Evolutionary conservation across 2,888 invertebrate genomes (phyloP).

Genomic region (Ochropleura leucogaster): DNA sequence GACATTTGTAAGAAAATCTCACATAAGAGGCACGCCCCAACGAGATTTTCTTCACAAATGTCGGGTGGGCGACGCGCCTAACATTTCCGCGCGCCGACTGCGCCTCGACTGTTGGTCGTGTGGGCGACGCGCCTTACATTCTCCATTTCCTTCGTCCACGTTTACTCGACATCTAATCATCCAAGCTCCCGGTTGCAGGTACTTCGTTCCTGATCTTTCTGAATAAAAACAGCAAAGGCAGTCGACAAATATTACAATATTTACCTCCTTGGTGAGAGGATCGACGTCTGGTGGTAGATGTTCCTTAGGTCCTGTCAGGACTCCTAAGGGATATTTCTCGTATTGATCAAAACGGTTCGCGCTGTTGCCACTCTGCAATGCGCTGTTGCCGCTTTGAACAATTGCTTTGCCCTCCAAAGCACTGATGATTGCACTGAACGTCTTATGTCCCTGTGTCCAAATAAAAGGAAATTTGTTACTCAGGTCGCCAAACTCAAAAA

Average conservation of each 20-base stretch:
- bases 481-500: neutral
- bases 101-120: too few relatives aligned
- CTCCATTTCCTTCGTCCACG: neutral
- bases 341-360: constrained; percentile 93
- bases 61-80: too few relatives aligned
- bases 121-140: too few relatives aligned
- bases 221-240: neutral
- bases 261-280: constrained; percentile 96
- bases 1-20: too few relatives aligned
- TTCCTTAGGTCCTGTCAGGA: constrained; percentile 94
- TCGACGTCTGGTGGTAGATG: constrained; percentile 95
- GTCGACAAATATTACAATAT: neutral
- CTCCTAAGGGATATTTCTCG: constrained; percentile 94
- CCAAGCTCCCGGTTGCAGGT: neutral
- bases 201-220: too few relatives aligned
- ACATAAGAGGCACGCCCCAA: too few relatives aligned
- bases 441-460: constrained; percentile 89
- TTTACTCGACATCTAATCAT: neutral
- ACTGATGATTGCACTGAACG: constrained; percentile 91
- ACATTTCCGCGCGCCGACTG: too few relatives aligned
- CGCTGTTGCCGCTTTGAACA: constrained; percentile 84
- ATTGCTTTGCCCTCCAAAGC: constrained; percentile 88
- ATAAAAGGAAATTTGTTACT: neutral
- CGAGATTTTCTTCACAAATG: too few relatives aligned
- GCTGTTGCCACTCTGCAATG: constrained; percentile 90